phyloP scores from a whole-genome alignment of 2,797 vertebrate genomes.

The Pangasius djambal region DNA sequence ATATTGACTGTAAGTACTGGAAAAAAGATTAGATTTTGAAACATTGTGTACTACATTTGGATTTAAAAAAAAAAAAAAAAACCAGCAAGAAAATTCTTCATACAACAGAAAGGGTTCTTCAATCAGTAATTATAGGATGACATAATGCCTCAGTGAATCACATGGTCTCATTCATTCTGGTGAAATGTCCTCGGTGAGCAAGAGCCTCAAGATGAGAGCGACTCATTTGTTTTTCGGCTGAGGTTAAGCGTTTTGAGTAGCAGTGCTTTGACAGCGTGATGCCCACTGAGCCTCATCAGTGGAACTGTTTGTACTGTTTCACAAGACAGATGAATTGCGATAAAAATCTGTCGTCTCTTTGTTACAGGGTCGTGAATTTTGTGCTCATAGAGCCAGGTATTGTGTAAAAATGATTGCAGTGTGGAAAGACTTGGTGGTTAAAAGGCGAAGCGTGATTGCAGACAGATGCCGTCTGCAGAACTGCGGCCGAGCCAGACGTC shows the following conservation, averaged over 20 bases:
- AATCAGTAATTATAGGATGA: slow-evolving; percentile 4
- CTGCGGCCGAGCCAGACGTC: slow-evolving; percentile 28
- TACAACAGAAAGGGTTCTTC: not conserved
- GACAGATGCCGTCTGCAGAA: slow-evolving; percentile 32
- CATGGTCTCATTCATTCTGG: not conserved
- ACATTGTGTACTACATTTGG: not conserved
- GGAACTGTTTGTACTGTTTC: not conserved
- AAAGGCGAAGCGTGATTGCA: slow-evolving; percentile 30
- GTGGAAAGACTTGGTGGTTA: slow-evolving; percentile 29
- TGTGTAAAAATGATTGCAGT: slow-evolving; percentile 12
- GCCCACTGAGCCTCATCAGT: not conserved
- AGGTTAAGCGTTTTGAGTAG: not conserved
- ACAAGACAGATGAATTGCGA: slow-evolving; percentile 1
- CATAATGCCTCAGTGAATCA: not conserved
- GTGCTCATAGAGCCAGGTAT: not conserved
- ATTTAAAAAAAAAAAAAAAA: not conserved
- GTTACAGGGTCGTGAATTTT: not conserved
- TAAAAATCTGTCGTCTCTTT: slow-evolving; percentile 5
- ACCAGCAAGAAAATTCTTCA: not conserved
- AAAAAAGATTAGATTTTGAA: not conserved
- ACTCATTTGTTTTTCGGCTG: not conserved
- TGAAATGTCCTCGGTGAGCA: not conserved
- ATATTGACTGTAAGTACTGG: not conserved
- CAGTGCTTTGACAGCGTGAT: not conserved
- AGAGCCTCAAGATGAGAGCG: not conserved